Evolutionary conservation across 2,888 invertebrate species (phyloP), one percentile per base, ranked within the genome.

Genomic region (Callosobruchus maculatus): DNA sequence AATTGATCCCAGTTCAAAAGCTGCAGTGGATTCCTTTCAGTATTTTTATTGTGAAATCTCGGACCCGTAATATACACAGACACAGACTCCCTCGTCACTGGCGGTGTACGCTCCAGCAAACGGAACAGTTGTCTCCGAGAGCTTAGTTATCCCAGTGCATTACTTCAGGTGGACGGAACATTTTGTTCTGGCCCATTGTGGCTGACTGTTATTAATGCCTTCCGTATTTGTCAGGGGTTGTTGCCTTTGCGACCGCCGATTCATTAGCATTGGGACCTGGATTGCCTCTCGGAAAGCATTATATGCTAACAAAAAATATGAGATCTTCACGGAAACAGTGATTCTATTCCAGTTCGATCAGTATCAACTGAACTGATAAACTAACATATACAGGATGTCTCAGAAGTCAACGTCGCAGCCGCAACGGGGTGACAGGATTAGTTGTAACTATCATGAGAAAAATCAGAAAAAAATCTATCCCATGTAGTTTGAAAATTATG

Each of bases 21-120:
- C 49, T 73, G 68, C 71, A 68, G 73, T 71, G 70, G 70, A 49
- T 18, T 49, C 13, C 49, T 49, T 30, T 30, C 9, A 49, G 1
- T 1, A 49, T 13, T 49, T 7, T 49, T 49, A 13, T 49, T 18
- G 49, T 18, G 1, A 18, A 49, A 49, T 18, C 49, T 18, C 18
- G 49, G 4, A 49, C 18, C 13, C 13, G 49, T 49, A 18, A 18
- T 49, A n/a, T n/a, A n/a, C n/a, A n/a, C n/a, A n/a, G n/a, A n/a
- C n/a, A 49, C 49, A 49, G 49, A 49, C 9, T 49, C 13, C 49
- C 49, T 49, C 13, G 49, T 49, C 49, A 5, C 13, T 18, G 1
- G 49, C 49, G 49, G 9, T 49, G 13, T 49, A 18, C 49, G 49
- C 49, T 49, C 49, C 49, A 49, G 13, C 49, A 49, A 49, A 49